Base-by-base conservation (phyloP, 2,888 invertebrate genomes). In the Sipha maydis region DNA sequence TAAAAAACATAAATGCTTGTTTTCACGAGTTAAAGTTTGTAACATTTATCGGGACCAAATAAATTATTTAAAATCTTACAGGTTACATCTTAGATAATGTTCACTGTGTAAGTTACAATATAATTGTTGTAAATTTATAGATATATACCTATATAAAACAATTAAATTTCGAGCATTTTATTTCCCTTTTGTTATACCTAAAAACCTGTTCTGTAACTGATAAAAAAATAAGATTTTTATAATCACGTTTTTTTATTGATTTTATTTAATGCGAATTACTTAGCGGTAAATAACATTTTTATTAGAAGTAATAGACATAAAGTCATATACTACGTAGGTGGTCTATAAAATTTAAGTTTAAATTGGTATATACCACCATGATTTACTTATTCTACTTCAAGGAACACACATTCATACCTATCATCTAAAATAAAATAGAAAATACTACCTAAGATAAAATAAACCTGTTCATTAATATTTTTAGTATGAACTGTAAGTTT, bases 281-380 rank as follows among this genome's bases (percentile, higher is more conserved):
- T 88, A 73, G 73, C 48, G 80, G 80, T 75, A 73, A 75, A 88
- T 88, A 82, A 88, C 80, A 31, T 88, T 88, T 88, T 80, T 88
- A 88, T 88, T 75, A 76, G 75, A 73, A 88, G 88, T 80, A 88
- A 86, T 79, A 86, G 69, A 71, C 71, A 48, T 75, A 82, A 61
- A 88, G 48, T 82, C 56, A 75, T 80, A 88, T 88, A 82, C 82
- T 67, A 73, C 88, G 75, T 82, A 88, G 88, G 88, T 88, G 88
- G 88, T 88, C 88, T 80, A 80, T 88, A 76, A 76, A 76, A 88
- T 75, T 48, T 88, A 82, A 80, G 9, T 75, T 82, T 88, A 75
- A 88, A 88, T 82, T 88, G 73, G 76, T 31, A 48, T 77, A 38
- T 19, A 56, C 28, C 73, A 56, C 38, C 73, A 56, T 25, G 25